Evolutionary conservation across 1,140 invertebrate species (phyloP).

Genomic region (Latrodectus geometricus): DNA sequence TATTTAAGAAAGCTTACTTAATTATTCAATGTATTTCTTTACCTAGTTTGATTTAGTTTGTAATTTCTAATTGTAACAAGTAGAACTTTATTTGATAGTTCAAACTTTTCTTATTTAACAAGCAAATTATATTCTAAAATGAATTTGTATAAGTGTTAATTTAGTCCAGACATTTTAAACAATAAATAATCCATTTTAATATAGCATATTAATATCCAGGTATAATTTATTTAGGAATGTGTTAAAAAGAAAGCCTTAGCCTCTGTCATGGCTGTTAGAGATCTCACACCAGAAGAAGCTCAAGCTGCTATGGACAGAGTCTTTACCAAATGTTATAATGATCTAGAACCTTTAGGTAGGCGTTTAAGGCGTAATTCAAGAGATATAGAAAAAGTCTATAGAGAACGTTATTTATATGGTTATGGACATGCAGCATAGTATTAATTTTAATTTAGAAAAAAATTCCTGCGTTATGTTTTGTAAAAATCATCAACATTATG

Average conservation of each 20-base stretch:
- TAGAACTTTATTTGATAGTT: no score
- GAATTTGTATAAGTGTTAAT: not conserved
- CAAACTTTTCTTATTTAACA: not conserved
- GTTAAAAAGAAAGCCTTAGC: constrained; percentile 87
- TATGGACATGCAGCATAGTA: constrained; percentile 71
- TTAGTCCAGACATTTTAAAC: no score
- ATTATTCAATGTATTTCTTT: no score
- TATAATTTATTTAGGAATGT: constrained; percentile 73
- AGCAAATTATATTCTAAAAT: not conserved
- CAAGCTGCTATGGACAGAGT: constrained; percentile 84
- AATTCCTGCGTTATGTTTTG: no score
- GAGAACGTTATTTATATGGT: constrained; percentile 83
- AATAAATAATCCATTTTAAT: not conserved
- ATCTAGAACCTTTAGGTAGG: constrained; percentile 92
- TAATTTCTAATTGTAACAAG: no score
- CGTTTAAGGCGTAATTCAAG: constrained; percentile 80
- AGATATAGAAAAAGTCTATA: constrained; percentile 82
- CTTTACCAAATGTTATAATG: constrained; percentile 91
- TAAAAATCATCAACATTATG: no score
- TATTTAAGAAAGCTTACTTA: no score
- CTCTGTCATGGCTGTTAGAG: constrained; percentile 84
- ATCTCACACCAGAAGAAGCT: constrained; percentile 80
- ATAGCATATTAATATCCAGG: not conserved
- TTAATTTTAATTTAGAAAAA: no score
- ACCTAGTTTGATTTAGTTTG: no score